These are phyloP conservation scores for Oligia strigilis DNA, from an alignment of 2,888 invertebrate species.

Conservation along the genomic window DNA sequence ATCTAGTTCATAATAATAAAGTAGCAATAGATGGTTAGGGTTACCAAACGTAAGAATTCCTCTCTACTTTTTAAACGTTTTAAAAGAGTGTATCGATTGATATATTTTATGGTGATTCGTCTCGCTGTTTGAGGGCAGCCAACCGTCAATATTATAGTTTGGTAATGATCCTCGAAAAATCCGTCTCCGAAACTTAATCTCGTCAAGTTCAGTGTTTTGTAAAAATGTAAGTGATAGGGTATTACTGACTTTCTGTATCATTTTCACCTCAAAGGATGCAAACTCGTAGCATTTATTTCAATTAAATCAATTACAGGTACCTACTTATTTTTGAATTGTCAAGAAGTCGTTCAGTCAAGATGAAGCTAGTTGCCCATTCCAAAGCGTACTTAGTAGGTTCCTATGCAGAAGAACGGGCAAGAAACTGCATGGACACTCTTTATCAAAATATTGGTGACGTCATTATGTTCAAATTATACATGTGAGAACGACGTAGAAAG, in stretches of 20 bases:
- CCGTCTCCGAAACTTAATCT: conserved; percentile 3
- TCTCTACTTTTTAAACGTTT: not conserved
- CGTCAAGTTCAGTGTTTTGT: not conserved
- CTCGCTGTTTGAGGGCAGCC: not conserved
- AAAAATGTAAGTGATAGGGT: not conserved
- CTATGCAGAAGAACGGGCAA: not conserved
- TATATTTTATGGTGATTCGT: conserved; percentile 19
- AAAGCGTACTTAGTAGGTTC: not conserved
- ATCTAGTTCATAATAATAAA: conserved; percentile 43
- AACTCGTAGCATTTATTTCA: not conserved
- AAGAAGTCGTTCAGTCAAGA: not conserved
- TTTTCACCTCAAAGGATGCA: not conserved
- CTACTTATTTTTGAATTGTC: not conserved
- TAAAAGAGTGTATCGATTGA: not conserved
- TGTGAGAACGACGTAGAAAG: no score
- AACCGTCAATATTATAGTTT: conserved; percentile 23
- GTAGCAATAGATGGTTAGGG: conserved; percentile 26
- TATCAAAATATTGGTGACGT: no score
- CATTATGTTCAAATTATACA: no score
- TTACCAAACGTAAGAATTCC: conserved; percentile 10
- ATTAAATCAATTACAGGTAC: not conserved
- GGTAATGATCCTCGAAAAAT: conserved; percentile 2
- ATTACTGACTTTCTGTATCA: not conserved
- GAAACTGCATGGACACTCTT: no score
- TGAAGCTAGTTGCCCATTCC: not conserved